A percentile compares a stretch with the other conserved stretches of the same genome.
Evolutionary conservation across 2,888 invertebrate genomes (phyloP).

Genomic region (Unio pictorum): DNA sequence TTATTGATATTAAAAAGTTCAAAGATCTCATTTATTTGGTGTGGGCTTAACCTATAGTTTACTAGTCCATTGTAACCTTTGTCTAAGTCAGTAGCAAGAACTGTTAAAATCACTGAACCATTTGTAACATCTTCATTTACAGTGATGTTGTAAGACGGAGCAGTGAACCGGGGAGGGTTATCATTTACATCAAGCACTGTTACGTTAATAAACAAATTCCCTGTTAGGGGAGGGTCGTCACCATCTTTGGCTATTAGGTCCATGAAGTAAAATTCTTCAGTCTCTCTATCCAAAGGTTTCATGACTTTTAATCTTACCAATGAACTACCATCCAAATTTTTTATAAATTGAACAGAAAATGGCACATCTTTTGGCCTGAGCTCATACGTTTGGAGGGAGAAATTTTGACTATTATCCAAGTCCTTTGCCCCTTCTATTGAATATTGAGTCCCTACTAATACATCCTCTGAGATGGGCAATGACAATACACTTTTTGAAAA

Average conservation of each 20-base stretch:
- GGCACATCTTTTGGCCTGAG: slow-evolving; percentile 27
- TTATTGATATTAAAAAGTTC: slow-evolving; percentile 43
- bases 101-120: slow-evolving; percentile 62
- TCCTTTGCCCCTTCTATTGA: slow-evolving; percentile 44
- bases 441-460: slow-evolving; percentile 33
- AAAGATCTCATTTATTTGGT: slow-evolving; percentile 48
- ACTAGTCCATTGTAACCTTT: slow-evolving; percentile 82
- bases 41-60: slow-evolving; percentile 68
- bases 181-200: slow-evolving; percentile 49
- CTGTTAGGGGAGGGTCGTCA: slow-evolving; percentile 33
- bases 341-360: slow-evolving; percentile 41
- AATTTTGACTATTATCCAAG: slow-evolving; percentile 40
- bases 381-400: slow-evolving; percentile 39
- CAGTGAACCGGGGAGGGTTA: slow-evolving; percentile 43
- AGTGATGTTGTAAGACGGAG: slow-evolving; percentile 33
- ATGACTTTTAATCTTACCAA: slow-evolving; percentile 42
- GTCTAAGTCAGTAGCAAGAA: slow-evolving; percentile 88
- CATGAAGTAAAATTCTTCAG: slow-evolving; percentile 37
- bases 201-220: slow-evolving; percentile 35
- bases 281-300: slow-evolving; percentile 48
- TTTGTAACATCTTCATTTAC: slow-evolving; percentile 34
- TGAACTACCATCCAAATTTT: slow-evolving; percentile 47
- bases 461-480: slow-evolving; percentile 38
- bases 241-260: slow-evolving; percentile 52
- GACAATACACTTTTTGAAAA: slow-evolving; percentile 34